Conservation (phyloP, 1,140 invertebrate genomes). For the Drosophila dunni region DNA sequence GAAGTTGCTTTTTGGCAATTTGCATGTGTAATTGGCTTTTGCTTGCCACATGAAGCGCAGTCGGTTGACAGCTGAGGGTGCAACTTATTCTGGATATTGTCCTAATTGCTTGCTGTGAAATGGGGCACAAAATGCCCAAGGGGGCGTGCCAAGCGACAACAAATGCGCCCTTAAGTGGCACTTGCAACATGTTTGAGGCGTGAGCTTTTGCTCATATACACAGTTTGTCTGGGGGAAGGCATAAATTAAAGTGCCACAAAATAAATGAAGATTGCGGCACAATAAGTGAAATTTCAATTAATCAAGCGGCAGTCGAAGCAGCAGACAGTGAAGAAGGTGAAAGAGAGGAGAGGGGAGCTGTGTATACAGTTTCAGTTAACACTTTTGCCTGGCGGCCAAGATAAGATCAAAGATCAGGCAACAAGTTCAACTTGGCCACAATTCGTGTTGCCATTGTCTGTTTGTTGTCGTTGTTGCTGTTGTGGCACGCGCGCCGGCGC, state of each 20-base stretch:
- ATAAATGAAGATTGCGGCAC: conserved; percentile 49
- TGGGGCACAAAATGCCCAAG: conserved; percentile 34
- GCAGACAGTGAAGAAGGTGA: neutral
- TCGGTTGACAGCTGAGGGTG: conserved; percentile 60
- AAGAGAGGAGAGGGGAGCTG: neutral
- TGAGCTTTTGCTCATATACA: conserved; percentile 17
- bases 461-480: conserved; percentile 31
- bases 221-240: conserved; percentile 24
- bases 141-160: conserved; percentile 65
- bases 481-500: conserved; percentile 60
- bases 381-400: conserved; percentile 60
- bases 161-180: conserved; percentile 70
- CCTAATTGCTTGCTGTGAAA: conserved; percentile 59
- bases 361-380: conserved; percentile 47
- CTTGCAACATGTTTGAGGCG: conserved; percentile 75
- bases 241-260: conserved; percentile 45
- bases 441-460: conserved; percentile 61
- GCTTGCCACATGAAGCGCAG: conserved; percentile 37
- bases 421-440: conserved; percentile 48
- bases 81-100: conserved; percentile 56
- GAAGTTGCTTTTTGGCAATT: conserved; percentile 37
- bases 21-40: conserved; percentile 60
- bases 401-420: conserved; percentile 74
- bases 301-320: conserved; percentile 16
- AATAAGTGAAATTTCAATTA: conserved; percentile 73